These are phyloP conservation scores for Drosophila tropicalis DNA, from an alignment of 1,140 invertebrate species.

Conservation along the genomic window DNA sequence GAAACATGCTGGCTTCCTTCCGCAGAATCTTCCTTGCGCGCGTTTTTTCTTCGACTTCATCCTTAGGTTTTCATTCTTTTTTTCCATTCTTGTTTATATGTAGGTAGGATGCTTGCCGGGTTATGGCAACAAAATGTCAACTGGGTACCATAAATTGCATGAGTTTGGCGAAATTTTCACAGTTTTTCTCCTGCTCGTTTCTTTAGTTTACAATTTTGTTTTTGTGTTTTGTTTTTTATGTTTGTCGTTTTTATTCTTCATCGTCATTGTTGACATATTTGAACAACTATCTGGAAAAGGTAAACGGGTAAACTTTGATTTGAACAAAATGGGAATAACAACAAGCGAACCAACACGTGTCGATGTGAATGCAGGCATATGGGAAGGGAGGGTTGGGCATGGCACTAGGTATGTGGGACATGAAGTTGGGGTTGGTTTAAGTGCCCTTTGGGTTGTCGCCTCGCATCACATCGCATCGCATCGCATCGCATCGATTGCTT, in stretches of 20 bases:
- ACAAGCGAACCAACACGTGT: conserved; percentile 67
- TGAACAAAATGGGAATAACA: conserved; percentile 27
- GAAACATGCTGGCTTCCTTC: conserved; percentile 66
- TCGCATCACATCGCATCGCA: conserved; percentile 40
- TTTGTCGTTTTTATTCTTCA: conserved; percentile 17
- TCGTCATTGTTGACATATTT: conserved; percentile 74
- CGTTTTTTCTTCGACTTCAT: conserved; percentile 25
- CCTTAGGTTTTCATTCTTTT: conserved; percentile 28
- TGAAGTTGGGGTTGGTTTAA: conserved; percentile 16
- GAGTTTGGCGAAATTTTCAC: conserved; percentile 70
- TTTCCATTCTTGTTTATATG: too few relatives aligned
- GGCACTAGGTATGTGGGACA: neutral
- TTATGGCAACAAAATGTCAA: conserved; percentile 79
- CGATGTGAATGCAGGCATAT: conserved; percentile 14
- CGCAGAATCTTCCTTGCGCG: conserved; percentile 16
- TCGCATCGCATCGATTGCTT: conserved; percentile 65
- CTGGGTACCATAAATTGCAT: conserved; percentile 73
- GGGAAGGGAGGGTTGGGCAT: neutral
- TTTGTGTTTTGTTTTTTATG: too few relatives aligned
- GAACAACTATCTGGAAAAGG: conserved; percentile 65
- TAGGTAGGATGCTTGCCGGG: conserved; percentile 26
- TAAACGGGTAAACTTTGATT: conserved; percentile 73
- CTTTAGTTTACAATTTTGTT: too few relatives aligned
- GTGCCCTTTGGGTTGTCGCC: conserved; percentile 24
- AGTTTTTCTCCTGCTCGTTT: conserved; percentile 44